Evolutionary conservation across 1,140 invertebrate species (phyloP).

Genomic region (Penaeus indicus): DNA sequence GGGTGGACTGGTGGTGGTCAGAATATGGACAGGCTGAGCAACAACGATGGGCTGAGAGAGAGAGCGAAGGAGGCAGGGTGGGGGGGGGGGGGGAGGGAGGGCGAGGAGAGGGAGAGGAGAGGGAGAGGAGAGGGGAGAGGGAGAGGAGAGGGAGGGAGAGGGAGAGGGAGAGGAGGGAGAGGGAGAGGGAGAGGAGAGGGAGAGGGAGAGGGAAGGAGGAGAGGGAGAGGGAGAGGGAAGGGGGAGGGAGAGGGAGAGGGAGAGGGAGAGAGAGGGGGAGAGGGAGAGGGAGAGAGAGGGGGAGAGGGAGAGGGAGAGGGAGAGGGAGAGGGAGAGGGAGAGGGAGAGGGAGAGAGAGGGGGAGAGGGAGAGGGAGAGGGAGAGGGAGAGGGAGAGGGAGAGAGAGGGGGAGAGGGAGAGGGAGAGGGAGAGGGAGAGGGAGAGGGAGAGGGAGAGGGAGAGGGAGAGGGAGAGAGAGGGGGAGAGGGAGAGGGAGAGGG

Average conservation of each 20-base stretch:
- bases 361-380: conserved; percentile 1
- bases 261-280: conserved; percentile 3
- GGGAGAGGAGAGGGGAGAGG: not conserved
- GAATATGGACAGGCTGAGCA: conserved; percentile 86
- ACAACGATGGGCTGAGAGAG: conserved; percentile 79
- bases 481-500: conserved; percentile 76
- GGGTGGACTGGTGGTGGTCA: too few species aligned
- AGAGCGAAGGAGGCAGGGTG: conserved; percentile 69
- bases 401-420: not conserved
- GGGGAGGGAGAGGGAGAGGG: not conserved
- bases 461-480: conserved; percentile 72
- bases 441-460: too few species aligned
- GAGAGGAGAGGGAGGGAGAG: not conserved
- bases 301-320: too few species aligned
- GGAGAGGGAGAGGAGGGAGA: conserved; percentile 76
- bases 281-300: not conserved
- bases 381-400: conserved; percentile 5
- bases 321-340: not conserved
- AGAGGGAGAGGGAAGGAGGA: not conserved
- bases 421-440: too few species aligned
- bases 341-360: not conserved
- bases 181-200: conserved; percentile 70
- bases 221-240: too few species aligned
- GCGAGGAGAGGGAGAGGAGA: not conserved
- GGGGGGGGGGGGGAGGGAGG: not conserved